Evolutionary conservation across 2,888 invertebrate species (phyloP), one percentile per base, ranked within the genome.

Genomic region (Drosophila algonquin): DNA sequence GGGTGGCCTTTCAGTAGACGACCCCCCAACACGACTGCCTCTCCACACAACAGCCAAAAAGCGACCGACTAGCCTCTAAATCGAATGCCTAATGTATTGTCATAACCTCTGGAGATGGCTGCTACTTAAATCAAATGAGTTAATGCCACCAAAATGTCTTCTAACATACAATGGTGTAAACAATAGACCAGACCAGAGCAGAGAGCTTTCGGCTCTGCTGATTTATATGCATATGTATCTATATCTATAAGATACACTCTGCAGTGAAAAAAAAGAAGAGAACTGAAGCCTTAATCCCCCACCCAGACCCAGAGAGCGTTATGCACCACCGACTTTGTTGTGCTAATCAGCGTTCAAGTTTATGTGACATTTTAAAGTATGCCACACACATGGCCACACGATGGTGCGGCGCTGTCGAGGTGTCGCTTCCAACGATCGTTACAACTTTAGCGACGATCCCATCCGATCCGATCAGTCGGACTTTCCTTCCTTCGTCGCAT

Each of bases 261-360:
- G 54, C 2, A n/a, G 21, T 27, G 6, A 6, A 27, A 27, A 27
- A 27, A 6, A 27, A 52, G 50, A 62, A 52, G 50, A 62, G 40
- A 63, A 59, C 55, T 32, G 59, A 69, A 67, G 59, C 69, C 73
- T 59, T 76, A 76, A 80, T 79, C 85, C 35, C 35, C 35, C 12
- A 35, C 12, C 35, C 35, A 35, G 35, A 35, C 18, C 18, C 18
- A 18, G 18, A 18, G 40, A 50, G 53, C 44, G 62, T 48, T 51
- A 67, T 67, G 47, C 61, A 63, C 74, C 87, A 59, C 68, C 87
- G 85, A 84, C 89, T 89, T 86, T 86, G 89, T 86, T 86, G 89
- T 86, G 86, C 89, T 86, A 86, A 86, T 86, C 89, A 86, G 89
- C 76, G 77, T 88, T 86, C 87, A 87, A 89, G 88, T 86, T 86